These are phyloP conservation scores for Xanthostigma xanthostigma DNA, from an alignment of 2,888 invertebrate species.

Conservation along the genomic window DNA sequence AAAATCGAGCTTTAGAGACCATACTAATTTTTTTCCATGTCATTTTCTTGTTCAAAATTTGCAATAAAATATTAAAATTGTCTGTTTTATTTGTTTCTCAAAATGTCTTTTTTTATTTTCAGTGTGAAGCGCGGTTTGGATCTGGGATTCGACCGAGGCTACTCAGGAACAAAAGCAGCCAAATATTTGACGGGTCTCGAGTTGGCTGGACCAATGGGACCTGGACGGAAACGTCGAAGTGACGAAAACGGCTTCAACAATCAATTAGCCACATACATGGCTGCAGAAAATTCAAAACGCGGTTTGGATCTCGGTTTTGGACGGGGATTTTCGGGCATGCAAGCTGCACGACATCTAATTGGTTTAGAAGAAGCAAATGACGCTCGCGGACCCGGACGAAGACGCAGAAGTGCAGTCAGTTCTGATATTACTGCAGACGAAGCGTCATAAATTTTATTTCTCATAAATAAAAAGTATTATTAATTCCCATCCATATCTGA, in stretches of 20 bases:
- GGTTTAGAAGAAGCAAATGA: conserved; percentile 79
- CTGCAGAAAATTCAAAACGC: conserved; percentile 64
- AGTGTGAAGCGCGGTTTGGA: conserved; percentile 69
- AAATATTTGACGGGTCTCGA: conserved; percentile 74
- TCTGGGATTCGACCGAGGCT: conserved; percentile 66
- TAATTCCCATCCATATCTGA: conserved; percentile 24
- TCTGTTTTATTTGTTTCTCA: background rate
- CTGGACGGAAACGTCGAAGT: conserved; percentile 61
- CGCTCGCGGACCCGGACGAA: conserved; percentile 77
- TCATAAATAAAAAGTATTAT: conserved; percentile 12
- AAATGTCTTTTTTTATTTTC: conserved; percentile 15
- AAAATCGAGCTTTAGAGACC: too few species aligned
- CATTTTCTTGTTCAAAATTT: too few species aligned
- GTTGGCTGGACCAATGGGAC: conserved; percentile 71
- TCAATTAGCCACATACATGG: conserved; percentile 1
- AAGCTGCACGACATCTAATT: conserved; percentile 84
- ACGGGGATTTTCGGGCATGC: conserved; percentile 78
- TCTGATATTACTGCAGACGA: background rate
- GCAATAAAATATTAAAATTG: too few species aligned
- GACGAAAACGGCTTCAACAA: conserved; percentile 19
- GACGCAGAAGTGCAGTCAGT: conserved; percentile 52
- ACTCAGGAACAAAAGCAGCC: conserved; percentile 70
- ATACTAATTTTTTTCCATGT: too few species aligned
- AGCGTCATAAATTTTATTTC: background rate
- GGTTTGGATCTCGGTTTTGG: conserved; percentile 76